phyloP scores from a whole-genome alignment of 2,113 vertebrate species.

The Prionailurus viverrinus region DNA sequence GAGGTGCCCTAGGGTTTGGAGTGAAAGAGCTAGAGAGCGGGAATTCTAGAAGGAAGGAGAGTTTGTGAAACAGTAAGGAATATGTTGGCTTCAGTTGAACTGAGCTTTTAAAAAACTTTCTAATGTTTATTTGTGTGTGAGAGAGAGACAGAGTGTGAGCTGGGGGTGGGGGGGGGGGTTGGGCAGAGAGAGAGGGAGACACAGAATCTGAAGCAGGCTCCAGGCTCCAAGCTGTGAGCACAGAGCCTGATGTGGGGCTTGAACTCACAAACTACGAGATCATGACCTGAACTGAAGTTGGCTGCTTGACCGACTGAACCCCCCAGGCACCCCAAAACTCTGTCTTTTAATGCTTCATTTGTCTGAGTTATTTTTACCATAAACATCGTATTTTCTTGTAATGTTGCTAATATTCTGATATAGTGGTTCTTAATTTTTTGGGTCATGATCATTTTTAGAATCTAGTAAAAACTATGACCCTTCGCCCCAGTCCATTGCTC shows the following conservation, averaged over 20 bases:
- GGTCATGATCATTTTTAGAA: constrained; percentile 7
- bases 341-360: constrained; percentile 15
- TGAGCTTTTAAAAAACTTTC: neutral
- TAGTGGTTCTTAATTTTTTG: neutral
- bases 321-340: neutral
- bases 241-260: no score
- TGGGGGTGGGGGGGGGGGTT: no score
- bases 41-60: neutral
- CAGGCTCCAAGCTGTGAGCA: no score
- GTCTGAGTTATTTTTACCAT: neutral
- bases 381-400: neutral
- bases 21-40: neutral
- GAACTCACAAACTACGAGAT: no score
- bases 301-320: no score
- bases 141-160: no score
- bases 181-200: no score
- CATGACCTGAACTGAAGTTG: no score
- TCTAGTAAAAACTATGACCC: neutral
- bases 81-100: neutral
- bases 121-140: no score
- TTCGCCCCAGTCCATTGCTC: constrained; percentile 6
- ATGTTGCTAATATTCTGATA: neutral
- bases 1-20: neutral
- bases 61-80: neutral
- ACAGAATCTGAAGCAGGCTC: no score